Percentiles rank a stretch among this genome's conserved stretches.
phyloP scores from a whole-genome alignment of 2,888 invertebrate species.

The Dendrolimus pini region DNA sequence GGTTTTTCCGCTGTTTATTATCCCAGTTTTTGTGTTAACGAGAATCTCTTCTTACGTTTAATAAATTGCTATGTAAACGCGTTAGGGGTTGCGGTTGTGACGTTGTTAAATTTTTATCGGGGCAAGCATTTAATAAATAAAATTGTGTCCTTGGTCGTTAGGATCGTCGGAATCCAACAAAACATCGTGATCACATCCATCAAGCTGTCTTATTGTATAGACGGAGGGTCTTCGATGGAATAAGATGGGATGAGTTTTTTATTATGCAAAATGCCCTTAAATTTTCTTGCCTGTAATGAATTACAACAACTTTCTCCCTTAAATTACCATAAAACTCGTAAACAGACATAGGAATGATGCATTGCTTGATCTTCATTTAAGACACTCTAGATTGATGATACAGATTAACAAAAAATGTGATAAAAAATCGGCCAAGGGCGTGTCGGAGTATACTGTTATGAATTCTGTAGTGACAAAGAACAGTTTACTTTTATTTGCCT shows the following conservation, averaged over 20 bases:
- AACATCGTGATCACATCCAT: slow-evolving; percentile 59
- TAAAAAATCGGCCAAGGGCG: too few relatives aligned
- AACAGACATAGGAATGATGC: not conserved
- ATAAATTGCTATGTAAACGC: slow-evolving; percentile 9
- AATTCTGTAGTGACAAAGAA: too few relatives aligned
- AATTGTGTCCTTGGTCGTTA: slow-evolving; percentile 41
- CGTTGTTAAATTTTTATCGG: slow-evolving; percentile 19
- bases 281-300: slow-evolving; percentile 36
- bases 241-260: slow-evolving; percentile 39
- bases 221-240: slow-evolving; percentile 40
- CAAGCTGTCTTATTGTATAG: slow-evolving; percentile 61
- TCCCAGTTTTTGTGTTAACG: slow-evolving; percentile 3
- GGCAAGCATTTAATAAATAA: slow-evolving; percentile 36
- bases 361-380: too few relatives aligned
- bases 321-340: not conserved
- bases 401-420: too few relatives aligned
- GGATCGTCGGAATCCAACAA: slow-evolving; percentile 42
- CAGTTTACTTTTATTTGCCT: too few relatives aligned
- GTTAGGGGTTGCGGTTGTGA: slow-evolving; percentile 4
- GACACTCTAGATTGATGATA: not conserved
- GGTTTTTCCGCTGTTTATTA: not conserved
- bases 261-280: slow-evolving; percentile 44
- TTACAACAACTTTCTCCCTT: slow-evolving; percentile 24
- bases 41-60: not conserved
- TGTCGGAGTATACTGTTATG: too few relatives aligned